Evolutionary conservation across 2,888 invertebrate species (phyloP).

Genomic region (Mythimna pallens): DNA sequence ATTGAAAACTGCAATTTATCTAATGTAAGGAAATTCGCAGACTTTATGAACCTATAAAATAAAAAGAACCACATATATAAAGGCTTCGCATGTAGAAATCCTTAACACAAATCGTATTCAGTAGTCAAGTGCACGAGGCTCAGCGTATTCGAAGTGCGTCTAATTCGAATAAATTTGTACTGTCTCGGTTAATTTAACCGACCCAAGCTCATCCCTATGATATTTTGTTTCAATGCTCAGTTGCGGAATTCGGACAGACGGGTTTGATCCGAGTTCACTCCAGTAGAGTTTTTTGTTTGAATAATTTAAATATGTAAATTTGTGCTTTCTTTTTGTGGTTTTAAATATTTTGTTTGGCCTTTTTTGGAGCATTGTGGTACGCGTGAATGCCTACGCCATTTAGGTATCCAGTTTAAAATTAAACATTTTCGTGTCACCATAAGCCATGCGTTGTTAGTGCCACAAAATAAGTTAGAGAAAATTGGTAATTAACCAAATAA

Average conservation of each 20-base stretch:
- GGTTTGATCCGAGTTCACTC: conserved; percentile 51
- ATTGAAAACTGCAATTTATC: too few relatives aligned
- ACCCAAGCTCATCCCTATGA: conserved; percentile 45
- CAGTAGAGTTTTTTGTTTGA: conserved; percentile 49
- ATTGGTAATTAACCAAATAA: too few relatives aligned
- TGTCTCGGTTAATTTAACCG: conserved; percentile 76
- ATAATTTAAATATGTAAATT: conserved; percentile 39
- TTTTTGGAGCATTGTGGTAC: neutral
- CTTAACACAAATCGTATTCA: conserved; percentile 57
- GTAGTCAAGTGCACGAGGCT: conserved; percentile 57
- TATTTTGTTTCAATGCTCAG: conserved; percentile 60
- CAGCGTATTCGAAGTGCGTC: conserved; percentile 61
- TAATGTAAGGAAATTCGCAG: too few relatives aligned
- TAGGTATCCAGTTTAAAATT: neutral
- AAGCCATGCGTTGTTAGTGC: too few relatives aligned
- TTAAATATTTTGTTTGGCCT: conserved; percentile 29
- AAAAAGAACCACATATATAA: neutral
- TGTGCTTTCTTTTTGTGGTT: conserved; percentile 26
- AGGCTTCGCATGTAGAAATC: conserved; percentile 23
- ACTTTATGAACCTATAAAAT: too few relatives aligned
- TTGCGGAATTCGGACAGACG: conserved; percentile 40
- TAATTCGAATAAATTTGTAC: conserved; percentile 73
- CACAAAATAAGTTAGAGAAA: too few relatives aligned
- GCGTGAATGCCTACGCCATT: neutral
- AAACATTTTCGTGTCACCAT: neutral